Percentiles rank a stretch among this genome's conserved stretches.
These are phyloP conservation scores for Ranitomeya imitator DNA, from an alignment of 2,113 vertebrate species.

Conservation along the genomic window DNA sequence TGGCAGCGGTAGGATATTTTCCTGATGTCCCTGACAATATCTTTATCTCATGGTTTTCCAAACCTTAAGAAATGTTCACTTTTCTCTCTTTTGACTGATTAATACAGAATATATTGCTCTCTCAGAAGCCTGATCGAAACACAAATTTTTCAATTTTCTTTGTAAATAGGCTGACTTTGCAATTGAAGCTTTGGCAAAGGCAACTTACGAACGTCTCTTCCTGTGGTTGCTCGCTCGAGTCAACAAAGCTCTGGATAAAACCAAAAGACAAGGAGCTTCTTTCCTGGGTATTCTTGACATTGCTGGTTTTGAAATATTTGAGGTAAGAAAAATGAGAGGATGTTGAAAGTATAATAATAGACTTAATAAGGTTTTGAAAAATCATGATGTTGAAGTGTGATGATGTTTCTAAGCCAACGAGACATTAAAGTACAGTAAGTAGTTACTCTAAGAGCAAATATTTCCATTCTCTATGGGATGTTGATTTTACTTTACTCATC, in stretches of 20 bases:
- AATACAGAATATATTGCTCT: neutral
- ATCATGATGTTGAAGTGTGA: neutral
- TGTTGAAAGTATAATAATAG: neutral
- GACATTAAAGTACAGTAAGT: neutral
- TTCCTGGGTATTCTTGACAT: slow-evolving; percentile 97
- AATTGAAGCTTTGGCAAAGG: slow-evolving; percentile 91
- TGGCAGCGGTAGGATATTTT: no score
- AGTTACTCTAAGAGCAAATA: neutral
- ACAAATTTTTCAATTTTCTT: neutral
- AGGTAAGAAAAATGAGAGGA: slow-evolving; percentile 72
- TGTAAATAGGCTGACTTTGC: slow-evolving; percentile 86
- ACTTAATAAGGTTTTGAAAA: neutral
- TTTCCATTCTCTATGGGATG: neutral
- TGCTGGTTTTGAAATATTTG: slow-evolving; percentile 96
- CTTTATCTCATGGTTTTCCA: neutral
- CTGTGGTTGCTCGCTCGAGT: slow-evolving; percentile 89
- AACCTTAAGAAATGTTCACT: neutral
- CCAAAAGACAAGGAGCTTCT: slow-evolving; percentile 89
- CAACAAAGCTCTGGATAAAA: slow-evolving; percentile 95
- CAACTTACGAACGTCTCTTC: slow-evolving; percentile 91
- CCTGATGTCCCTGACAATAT: no score
- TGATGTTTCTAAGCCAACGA: neutral
- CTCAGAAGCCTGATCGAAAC: neutral
- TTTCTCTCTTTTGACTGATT: neutral
- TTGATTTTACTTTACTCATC: neutral